A percentile compares a stretch with the other conserved stretches of the same genome.
Evolutionary conservation across 1,140 invertebrate species (phyloP).

Genomic region (Hylyphantes graminicola): DNA sequence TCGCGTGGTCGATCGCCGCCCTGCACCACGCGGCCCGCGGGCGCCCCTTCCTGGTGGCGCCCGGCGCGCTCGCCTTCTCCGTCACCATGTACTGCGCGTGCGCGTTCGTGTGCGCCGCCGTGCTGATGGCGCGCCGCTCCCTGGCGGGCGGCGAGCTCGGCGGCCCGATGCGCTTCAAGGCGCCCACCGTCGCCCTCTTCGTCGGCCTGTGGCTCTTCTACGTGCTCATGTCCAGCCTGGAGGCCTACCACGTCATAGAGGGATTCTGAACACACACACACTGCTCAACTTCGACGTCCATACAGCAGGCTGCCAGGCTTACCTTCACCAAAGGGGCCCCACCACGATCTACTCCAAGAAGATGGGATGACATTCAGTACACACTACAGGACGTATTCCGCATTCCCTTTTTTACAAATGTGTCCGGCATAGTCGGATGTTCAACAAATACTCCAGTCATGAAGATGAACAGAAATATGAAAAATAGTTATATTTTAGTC

Average conservation of each 20-base stretch:
- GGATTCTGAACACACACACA: constrained; percentile 89
- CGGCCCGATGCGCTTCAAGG: constrained; percentile 81
- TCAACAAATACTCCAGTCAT: neutral
- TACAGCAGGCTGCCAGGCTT: too few relatives aligned
- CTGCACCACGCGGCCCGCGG: constrained; percentile 63
- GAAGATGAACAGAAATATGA: too few relatives aligned
- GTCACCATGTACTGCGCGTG: constrained; percentile 73
- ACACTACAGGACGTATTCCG: neutral
- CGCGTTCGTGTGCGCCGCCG: constrained; percentile 72
- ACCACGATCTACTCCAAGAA: too few relatives aligned
- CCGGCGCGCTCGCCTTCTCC: constrained; percentile 73
- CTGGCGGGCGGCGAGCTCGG: constrained; percentile 92
- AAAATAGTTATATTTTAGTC: too few relatives aligned
- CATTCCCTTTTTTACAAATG: neutral
- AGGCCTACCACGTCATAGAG: constrained; percentile 88
- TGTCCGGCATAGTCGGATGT: neutral
- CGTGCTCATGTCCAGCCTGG: constrained; percentile 89
- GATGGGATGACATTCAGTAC: neutral
- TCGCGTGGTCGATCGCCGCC: constrained; percentile 71
- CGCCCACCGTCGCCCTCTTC: constrained; percentile 82
- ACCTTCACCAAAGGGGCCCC: neutral
- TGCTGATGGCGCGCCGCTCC: constrained; percentile 82
- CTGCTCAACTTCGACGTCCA: too few relatives aligned
- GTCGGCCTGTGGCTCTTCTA: constrained; percentile 92
- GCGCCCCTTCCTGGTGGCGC: constrained; percentile 69